phyloP scores from a whole-genome alignment of 2,888 invertebrate species.

The Oxystoma pomonae region DNA sequence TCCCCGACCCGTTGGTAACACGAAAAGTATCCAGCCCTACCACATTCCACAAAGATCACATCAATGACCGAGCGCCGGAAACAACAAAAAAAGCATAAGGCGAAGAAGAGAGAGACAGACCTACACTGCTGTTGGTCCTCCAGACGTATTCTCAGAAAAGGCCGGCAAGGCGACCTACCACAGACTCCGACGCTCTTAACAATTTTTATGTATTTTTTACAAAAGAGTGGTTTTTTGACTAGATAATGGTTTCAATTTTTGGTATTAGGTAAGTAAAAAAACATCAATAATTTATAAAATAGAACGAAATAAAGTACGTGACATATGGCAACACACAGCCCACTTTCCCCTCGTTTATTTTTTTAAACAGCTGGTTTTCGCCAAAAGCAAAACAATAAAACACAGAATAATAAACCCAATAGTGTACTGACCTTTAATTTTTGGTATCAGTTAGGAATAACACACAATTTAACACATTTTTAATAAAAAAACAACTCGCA shows the following conservation, averaged over 20 bases:
- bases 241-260: too few species aligned
- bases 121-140: slow-evolving; percentile 31
- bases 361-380: not conserved
- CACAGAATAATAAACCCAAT: not conserved
- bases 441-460: not conserved
- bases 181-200: too few species aligned
- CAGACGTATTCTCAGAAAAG: slow-evolving; percentile 32
- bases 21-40: slow-evolving; percentile 42
- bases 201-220: not conserved
- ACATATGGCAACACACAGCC: not conserved
- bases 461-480: not conserved
- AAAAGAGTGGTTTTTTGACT: not conserved
- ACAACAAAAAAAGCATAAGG: slow-evolving; percentile 36
- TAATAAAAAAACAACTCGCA: too few species aligned
- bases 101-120: slow-evolving; percentile 34
- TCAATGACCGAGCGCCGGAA: slow-evolving; percentile 50
- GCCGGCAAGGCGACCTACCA: not conserved
- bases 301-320: not conserved
- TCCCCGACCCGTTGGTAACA: slow-evolving; percentile 34
- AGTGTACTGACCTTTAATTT: not conserved
- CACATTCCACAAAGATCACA: slow-evolving; percentile 50
- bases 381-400: too few species aligned
- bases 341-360: not conserved
- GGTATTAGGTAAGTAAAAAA: too few species aligned
- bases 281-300: too few species aligned